Percentiles rank a stretch among this genome's conserved stretches.
These are phyloP conservation scores for Philonicus albiceps DNA, from an alignment of 2,888 invertebrate species.

Conservation along the genomic window DNA sequence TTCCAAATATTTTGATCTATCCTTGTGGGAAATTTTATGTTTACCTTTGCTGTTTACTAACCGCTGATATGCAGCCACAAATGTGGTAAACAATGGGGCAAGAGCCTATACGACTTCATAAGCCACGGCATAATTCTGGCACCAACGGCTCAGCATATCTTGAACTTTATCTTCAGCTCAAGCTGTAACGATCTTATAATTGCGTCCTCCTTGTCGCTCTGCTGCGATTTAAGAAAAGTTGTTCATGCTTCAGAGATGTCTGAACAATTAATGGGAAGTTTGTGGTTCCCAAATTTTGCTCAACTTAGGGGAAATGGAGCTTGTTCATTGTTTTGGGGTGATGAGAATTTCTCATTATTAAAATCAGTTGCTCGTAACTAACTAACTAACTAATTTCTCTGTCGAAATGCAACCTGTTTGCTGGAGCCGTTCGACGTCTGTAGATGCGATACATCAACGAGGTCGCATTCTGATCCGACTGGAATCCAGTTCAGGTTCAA, in stretches of 20 bases:
- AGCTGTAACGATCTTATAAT: neutral
- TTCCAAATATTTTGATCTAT: neutral
- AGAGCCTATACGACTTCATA: neutral
- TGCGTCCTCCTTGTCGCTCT: neutral
- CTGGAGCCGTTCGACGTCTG: neutral
- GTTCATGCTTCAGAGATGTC: neutral
- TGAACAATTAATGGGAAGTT: neutral
- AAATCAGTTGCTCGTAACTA: neutral
- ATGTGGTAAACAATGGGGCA: neutral
- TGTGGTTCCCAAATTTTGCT: neutral
- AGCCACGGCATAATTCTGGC: neutral
- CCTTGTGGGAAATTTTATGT: neutral
- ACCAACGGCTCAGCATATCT: neutral
- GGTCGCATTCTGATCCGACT: slow-evolving; percentile 12
- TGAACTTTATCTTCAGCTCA: neutral
- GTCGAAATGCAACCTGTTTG: neutral
- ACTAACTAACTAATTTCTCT: neutral
- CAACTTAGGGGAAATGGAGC: neutral
- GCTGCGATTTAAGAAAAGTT: neutral
- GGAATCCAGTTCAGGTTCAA: slow-evolving; percentile 32
- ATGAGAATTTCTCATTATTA: neutral
- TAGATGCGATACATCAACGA: neutral
- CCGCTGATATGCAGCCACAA: neutral
- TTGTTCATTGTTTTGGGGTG: neutral
- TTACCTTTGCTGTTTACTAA: neutral